Base-by-base conservation (phyloP, 2,888 invertebrate species). In the Arrhopalites spinosus region DNA sequence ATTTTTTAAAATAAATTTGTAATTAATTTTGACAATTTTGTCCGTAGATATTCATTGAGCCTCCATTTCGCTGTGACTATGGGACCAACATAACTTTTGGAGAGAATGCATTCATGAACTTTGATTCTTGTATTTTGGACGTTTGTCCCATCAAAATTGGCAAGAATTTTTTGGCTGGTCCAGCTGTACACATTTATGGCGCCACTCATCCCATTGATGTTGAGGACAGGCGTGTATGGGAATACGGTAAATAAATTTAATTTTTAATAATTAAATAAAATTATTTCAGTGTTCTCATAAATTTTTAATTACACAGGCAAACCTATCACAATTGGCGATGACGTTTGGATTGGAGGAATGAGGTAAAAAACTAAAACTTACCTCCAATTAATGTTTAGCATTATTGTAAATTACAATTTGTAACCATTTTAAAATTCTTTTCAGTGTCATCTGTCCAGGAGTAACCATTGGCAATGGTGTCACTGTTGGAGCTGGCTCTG, bases 31-130 rank as follows among this genome's bases (percentile, higher is more conserved):
- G 36, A 36, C 36, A n/a, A n/a, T n/a, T n/a, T n/a, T n/a, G n/a
- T n/a, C n/a, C n/a, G n/a, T n/a, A 47, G 15, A 50, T 69, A 2
- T 75, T 66, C 45, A 75, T 78, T 56, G 78, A 78, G 29, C 78
- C 78, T 3, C 73, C 59, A 59, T 78, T 78, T 25, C 59, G 78
- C 5, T 75, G 75, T 45, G 78, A 78, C 70, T 81, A 82, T 68
- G 82, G 82, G 0, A 72, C 47, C 36, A 80, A 81, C 59, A 69
- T 81, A 7, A 78, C 69, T 8, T 75, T 80, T n/a, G 81, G 81
- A 53, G 75, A 80, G 36, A 77, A 79, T 27, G 74, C 78, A 15
- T 76, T 78, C 30, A 76, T 81, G 59, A 81, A 81, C 56, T 81
- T 79, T 70, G 79, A 81, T 59, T 81, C 78, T 45, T 73, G 76